Evolutionary conservation across 2,113 vertebrate genomes (phyloP), one percentile per base, ranked within the genome.

Genomic region (Rhea pennata): DNA sequence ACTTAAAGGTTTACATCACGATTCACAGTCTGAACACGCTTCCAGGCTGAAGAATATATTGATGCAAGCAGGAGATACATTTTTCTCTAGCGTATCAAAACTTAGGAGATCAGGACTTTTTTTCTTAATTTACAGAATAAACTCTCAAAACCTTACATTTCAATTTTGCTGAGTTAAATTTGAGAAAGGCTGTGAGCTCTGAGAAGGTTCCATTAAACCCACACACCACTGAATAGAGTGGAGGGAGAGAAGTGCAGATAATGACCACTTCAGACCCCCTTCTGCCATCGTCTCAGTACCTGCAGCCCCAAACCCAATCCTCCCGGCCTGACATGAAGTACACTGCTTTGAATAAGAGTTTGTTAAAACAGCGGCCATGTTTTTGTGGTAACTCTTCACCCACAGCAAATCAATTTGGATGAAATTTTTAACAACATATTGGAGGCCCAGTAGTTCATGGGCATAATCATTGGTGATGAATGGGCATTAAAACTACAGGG

Each of bases 191-290:
- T 2, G 24, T 1, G 39, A 15, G 6, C 61, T 27, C 24, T 5
- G 5, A 14, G 44, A 14, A 16, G 53, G 73, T 64, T 71, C 39
- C 17, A 5, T 48, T 5, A 22, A 15, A 9, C 62, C 36, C 24
- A 14, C 10, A 21, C 12, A 0, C 33, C 5, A 3, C 40, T 0
- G 2, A n/a, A 4, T 15, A 6, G 11, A 31, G 24, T 26, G 13
- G 56, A 20, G 50, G 46, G 23, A 9, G 0, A 24, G 44, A 2
- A 19, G 19, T 46, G 56, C 48, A 4, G 65, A 21, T 14, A 6
- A 39, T 11, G 26, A 36, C 17, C 8, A 0, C 26, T 13, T 33
- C 26, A 10, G 59, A 40, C 51, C 40, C 2, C 0, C 7, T 44
- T 51, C 59, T 50, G 22, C 59, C 27, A 8, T 9, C 36, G 46